Conservation (phyloP, 2,113 vertebrate genomes). For the Trichomycterus rosablanca region DNA sequence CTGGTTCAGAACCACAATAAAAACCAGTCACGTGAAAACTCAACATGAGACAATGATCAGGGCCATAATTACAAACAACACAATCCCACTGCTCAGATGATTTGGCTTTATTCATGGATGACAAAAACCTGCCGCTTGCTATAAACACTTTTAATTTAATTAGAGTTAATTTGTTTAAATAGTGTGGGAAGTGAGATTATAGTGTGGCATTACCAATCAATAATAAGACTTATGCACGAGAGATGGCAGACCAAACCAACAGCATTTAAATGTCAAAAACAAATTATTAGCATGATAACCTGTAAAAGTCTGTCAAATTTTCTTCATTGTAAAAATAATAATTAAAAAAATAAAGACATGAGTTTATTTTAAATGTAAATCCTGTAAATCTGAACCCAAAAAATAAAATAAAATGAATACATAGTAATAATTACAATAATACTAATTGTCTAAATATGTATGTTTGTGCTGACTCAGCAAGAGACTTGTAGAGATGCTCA, state of each 20-base stretch:
- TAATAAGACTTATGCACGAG: slow-evolving; percentile 8
- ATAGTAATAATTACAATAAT: too few relatives aligned
- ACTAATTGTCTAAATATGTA: too few relatives aligned
- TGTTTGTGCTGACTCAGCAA: too few relatives aligned
- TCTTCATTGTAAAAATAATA: too few relatives aligned
- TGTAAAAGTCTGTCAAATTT: too few relatives aligned
- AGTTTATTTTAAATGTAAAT: too few relatives aligned
- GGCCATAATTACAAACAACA: slow-evolving; percentile 3
- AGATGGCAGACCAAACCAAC: neutral
- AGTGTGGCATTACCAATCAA: neutral
- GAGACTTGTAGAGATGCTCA: too few relatives aligned
- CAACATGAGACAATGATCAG: slow-evolving; percentile 3
- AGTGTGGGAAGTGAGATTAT: neutral
- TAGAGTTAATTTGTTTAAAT: slow-evolving; percentile 4
- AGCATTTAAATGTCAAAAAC: neutral
- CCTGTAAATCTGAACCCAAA: too few relatives aligned
- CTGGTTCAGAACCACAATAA: slow-evolving; percentile 7
- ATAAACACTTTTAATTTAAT: slow-evolving; percentile 14
- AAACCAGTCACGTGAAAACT: slow-evolving; percentile 8
- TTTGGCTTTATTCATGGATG: slow-evolving; percentile 10
- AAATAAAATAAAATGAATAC: too few relatives aligned
- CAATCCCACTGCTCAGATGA: neutral
- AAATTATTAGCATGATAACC: too few relatives aligned
- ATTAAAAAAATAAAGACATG: too few relatives aligned
- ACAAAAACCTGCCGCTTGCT: neutral